Evolutionary conservation across 1,140 invertebrate species (phyloP), one percentile per base, ranked within the genome.

Genomic region (Campoletis sonorensis): DNA sequence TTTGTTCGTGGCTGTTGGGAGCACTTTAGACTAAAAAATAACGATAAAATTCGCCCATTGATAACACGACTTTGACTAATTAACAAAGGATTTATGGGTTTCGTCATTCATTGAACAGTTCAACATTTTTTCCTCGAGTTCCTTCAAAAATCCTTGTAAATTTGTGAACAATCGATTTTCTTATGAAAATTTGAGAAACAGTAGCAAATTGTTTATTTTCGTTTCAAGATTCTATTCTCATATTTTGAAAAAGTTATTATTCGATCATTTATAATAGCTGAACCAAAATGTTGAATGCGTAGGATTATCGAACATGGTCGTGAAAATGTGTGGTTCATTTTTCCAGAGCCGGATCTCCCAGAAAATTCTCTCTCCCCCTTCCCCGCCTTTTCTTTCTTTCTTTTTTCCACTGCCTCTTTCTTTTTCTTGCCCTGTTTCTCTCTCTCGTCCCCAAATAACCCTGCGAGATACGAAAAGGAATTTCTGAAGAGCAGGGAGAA

Each of bases 401-500:
- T 82, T 45, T 71, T 81, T 72, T 40, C 8, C 40, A 45, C 40
- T 11, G 40, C 8, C 5, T n/a, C 51, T 51, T 21, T 54, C 51
- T 54, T 54, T 64, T 79, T 7, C 37, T 73, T 64, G 37, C 27
- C 23, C 67, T 64, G 33, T 23, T n/a, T 81, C 72, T 45, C 61
- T 45, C 61, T 82, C 72, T 83, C 76, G 11, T 27, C 26, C 79
- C 61, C 72, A 70, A 70, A 70, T 70, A 70, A 70, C 67, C 67
- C 67, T 70, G 67, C n/a, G 67, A 70, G 27, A 70, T 70, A 70
- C 67, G 67, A 70, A 16, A 70, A 70, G 27, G 67, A 70, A 70
- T 70, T 70, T 78, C 72, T 72, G 78, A 78, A 80, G 80, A 83
- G 84, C 80, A 73, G 78, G 79, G 67, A 79, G 84, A 27, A 82